Conservation (phyloP, 2,888 invertebrate genomes). For the Tanypteryx hageni region DNA sequence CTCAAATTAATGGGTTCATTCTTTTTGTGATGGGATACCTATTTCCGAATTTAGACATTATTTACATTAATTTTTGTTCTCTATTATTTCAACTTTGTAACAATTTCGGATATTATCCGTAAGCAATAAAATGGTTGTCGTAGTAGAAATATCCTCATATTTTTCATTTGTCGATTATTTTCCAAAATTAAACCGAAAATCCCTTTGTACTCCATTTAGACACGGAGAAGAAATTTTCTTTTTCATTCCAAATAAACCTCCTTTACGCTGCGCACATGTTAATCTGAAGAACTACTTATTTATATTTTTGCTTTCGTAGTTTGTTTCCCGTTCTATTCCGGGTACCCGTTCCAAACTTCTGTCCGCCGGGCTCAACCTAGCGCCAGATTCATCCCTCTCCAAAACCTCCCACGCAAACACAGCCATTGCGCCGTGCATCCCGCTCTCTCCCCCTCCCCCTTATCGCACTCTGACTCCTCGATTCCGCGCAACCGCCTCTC, state of each 20-base stretch:
- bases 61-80: too few species aligned
- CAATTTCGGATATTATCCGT: too few species aligned
- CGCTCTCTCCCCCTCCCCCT: background rate
- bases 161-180: too few species aligned
- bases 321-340: constrained; percentile 29
- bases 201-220: background rate
- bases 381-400: constrained; percentile 7
- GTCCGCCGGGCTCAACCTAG: background rate
- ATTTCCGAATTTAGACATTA: too few species aligned
- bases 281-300: background rate
- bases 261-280: background rate
- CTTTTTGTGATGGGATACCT: too few species aligned
- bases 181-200: too few species aligned
- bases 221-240: background rate
- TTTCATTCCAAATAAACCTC: background rate
- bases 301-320: background rate
- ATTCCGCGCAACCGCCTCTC: background rate
- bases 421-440: background rate
- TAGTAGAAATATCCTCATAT: too few species aligned
- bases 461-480: background rate
- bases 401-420: background rate
- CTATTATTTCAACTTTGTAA: too few species aligned
- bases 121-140: too few species aligned
- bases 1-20: too few species aligned
- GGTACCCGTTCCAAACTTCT: constrained; percentile 14